These are phyloP conservation scores for Platalea minor DNA, from an alignment of 2,797 vertebrate species.

Conservation along the genomic window DNA sequence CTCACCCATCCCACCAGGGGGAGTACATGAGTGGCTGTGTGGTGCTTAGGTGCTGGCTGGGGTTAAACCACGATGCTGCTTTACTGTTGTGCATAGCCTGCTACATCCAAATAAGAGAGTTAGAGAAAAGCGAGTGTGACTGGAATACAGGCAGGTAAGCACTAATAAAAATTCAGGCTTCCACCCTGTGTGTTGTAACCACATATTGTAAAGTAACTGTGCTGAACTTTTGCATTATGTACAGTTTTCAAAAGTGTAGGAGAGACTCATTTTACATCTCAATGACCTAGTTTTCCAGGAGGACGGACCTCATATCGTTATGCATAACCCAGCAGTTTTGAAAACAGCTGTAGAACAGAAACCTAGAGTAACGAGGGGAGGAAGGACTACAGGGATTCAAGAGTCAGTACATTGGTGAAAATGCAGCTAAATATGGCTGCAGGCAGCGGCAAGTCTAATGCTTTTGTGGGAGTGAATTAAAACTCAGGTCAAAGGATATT, in stretches of 20 bases:
- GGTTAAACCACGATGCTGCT: background rate
- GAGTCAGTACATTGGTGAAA: background rate
- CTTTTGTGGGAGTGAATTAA: background rate
- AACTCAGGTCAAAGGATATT: background rate
- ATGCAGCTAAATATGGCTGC: background rate
- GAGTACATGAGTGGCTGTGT: too few relatives aligned
- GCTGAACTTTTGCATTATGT: background rate
- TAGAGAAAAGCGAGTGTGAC: background rate
- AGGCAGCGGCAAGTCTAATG: background rate
- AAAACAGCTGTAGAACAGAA: conserved; percentile 5
- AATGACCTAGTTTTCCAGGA: conserved; percentile 8
- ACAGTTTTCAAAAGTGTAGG: background rate
- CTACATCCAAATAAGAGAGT: background rate
- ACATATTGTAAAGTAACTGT: background rate
- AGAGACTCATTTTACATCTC: background rate
- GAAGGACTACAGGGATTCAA: conserved; percentile 16
- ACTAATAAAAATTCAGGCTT: background rate
- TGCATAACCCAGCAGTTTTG: conserved; percentile 11
- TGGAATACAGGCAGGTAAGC: background rate
- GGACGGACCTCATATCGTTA: background rate
- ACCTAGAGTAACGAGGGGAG: background rate
- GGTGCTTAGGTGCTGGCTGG: too few relatives aligned
- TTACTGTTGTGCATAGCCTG: background rate
- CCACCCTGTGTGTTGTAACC: background rate
- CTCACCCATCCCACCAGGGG: too few relatives aligned